Base-by-base conservation (phyloP, 2,888 invertebrate genomes). In the Tyria jacobaeae region DNA sequence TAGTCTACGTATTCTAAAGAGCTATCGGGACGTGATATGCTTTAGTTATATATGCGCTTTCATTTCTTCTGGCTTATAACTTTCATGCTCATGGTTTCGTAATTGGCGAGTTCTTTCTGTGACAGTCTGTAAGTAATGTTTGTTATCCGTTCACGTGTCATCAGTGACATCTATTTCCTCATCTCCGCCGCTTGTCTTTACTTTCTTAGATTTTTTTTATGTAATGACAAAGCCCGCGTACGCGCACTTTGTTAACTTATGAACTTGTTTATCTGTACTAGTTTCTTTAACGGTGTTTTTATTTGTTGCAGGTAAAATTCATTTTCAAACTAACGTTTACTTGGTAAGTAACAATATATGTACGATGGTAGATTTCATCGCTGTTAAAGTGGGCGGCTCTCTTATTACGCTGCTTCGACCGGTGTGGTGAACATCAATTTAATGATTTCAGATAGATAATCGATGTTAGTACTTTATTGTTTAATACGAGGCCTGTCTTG, bases 381-480 rank as follows among this genome's bases (percentile, higher is more conserved):
- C 70, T 69, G 70, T 75, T 66, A 63, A 51, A 64, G 74, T 76
- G 78, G 82, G 81, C 73, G 82, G 77, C 54, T 68, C 66, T 70
- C 47, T 39, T 73, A 70, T 74, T 78, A 62, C 70, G 68, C 64
- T 75, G 72, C 79, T 78, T 79, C 76, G 76, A 78, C 79, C 81
- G 80, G 80, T 91, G 90, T 85, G 80, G 90, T 88, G 89, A 92
- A 91, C 89, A 86, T 84, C 91, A 93, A 92, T 94, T 94, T 93
- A 84, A 83, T 85, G 93, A 92, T 92, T 89, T 85, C 76, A 85
- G 82, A 86, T 84, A 89, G 91, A 92, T 93, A 91, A 92, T 90
- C 87, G 84, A 83, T 80, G 83, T 86, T 89, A 92, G 91, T 89
- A 90, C 89, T 89, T 90, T 88, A 85, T 87, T 62, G 76, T 78